Base-by-base conservation (phyloP, 2,113 vertebrate genomes). In the Melanotaenia duboulayi region DNA sequence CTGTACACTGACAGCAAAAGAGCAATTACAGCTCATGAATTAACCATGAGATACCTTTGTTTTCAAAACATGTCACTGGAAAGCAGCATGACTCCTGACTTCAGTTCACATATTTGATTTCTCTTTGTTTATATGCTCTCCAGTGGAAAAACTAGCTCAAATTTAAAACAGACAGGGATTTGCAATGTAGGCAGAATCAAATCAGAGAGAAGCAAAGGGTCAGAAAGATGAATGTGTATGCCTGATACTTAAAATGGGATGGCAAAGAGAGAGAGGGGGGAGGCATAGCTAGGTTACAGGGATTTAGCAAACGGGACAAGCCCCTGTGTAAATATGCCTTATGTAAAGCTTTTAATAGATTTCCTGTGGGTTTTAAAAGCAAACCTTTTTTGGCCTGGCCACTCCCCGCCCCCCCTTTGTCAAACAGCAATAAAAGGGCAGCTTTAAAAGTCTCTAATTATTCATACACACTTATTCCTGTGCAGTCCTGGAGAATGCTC, bases 271-370 rank as follows among this genome's bases (percentile, higher is more conserved):
- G 59, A 4, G 4, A 24, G 20, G 20, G 6, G 23, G 37, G 63
- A 65, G 65, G 51, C 49, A 63, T 8, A 22, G 60, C 1, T 13
- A 80, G 69, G 83, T 81, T 72, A 65, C 63, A 52, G 60, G 65
- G 73, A 78, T 72, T 85, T 70, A 62, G 65, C 68, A 78, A 68
- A 73, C 0, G 19, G 72, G 46, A 50, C 19, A 44, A 40, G 62
- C 74, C 39, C 71, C 56, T 71, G 85, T 86, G 79, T 90, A 92
- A 90, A 89, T 87, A 89, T 74, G 81, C 61, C 66, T 87, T 79
- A 74, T 68, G 65, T 74, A 76, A 87, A 84, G 81, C 84, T 81
- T 88, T 89, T 87, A 89, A 82, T 86, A 88, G 80, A 88, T 89
- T 85, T 87, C 76, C 82, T 84, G 67, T 79, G 76, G 79, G 86